Conservation (phyloP, 2,113 vertebrate species). For the Mixornis gularis region DNA sequence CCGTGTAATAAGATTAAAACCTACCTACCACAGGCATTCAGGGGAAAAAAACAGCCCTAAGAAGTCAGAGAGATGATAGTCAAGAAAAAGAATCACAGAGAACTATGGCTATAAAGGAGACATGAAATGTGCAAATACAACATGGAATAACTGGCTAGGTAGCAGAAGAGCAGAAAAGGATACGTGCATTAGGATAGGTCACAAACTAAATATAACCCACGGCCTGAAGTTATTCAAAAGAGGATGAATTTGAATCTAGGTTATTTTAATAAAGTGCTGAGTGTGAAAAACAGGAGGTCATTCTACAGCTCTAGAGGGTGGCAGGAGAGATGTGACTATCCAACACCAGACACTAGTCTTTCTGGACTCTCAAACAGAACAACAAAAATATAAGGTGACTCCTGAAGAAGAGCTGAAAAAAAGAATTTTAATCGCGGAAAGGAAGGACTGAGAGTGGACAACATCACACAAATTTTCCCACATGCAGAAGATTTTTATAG, state of each 20-base stretch:
- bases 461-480: neutral
- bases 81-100: constrained; percentile 29
- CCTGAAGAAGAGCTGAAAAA: neutral
- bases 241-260: constrained; percentile 51
- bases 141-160: neutral
- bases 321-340: neutral
- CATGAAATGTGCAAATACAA: constrained; percentile 26
- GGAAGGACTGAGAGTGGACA: neutral
- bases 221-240: constrained; percentile 57
- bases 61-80: constrained; percentile 29
- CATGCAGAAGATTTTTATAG: neutral
- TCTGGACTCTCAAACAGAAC: neutral
- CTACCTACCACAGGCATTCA: constrained; percentile 41
- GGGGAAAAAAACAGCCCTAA: neutral
- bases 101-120: constrained; percentile 28
- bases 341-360: neutral
- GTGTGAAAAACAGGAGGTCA: constrained; percentile 16
- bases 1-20: neutral
- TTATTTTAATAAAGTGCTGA: constrained; percentile 66
- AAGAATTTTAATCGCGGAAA: neutral
- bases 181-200: constrained; percentile 47
- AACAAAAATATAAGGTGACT: neutral
- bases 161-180: constrained; percentile 52
- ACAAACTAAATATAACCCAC: constrained; percentile 57
- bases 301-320: neutral